Conservation (phyloP, 92 coral and sea anemone species). For the Porites lobata region DNA sequence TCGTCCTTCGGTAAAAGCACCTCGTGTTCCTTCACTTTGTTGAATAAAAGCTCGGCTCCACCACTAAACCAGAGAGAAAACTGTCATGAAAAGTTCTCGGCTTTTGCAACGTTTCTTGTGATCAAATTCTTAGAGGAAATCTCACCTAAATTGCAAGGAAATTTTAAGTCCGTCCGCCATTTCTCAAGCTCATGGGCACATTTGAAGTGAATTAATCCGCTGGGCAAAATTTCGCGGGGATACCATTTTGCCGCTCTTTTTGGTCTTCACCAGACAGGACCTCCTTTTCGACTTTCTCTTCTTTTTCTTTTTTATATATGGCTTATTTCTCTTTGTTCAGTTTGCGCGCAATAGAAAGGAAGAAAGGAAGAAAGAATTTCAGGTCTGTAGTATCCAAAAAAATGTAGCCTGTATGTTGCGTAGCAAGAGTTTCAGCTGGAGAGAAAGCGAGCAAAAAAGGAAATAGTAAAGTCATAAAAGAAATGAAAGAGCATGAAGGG, state of each 20-base stretch:
- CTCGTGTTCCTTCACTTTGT: constrained; percentile 90
- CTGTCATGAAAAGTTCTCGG: background rate
- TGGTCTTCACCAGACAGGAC: too few relatives aligned
- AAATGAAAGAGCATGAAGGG: too few relatives aligned
- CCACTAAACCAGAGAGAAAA: constrained; percentile 67
- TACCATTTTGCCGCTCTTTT: background rate
- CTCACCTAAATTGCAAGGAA: constrained; percentile 84
- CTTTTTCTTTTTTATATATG: too few relatives aligned
- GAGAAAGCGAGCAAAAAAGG: too few relatives aligned
- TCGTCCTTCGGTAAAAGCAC: constrained; percentile 65
- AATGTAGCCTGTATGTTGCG: too few relatives aligned
- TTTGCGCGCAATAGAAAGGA: too few relatives aligned
- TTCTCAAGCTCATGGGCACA: constrained; percentile 43
- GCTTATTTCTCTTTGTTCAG: too few relatives aligned
- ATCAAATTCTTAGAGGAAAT: background rate
- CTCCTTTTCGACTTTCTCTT: too few relatives aligned
- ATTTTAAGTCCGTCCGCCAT: constrained; percentile 95
- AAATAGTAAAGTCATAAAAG: too few relatives aligned
- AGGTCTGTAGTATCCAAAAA: too few relatives aligned
- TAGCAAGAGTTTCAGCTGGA: too few relatives aligned
- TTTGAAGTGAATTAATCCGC: background rate
- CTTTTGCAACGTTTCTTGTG: background rate
- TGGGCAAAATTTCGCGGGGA: constrained; percentile 13
- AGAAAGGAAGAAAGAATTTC: too few relatives aligned
- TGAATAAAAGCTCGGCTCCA: constrained; percentile 96